Evolutionary conservation across 2,113 vertebrate species (phyloP), one percentile per base, ranked within the genome.

Genomic region (Osmerus eperlanus): DNA sequence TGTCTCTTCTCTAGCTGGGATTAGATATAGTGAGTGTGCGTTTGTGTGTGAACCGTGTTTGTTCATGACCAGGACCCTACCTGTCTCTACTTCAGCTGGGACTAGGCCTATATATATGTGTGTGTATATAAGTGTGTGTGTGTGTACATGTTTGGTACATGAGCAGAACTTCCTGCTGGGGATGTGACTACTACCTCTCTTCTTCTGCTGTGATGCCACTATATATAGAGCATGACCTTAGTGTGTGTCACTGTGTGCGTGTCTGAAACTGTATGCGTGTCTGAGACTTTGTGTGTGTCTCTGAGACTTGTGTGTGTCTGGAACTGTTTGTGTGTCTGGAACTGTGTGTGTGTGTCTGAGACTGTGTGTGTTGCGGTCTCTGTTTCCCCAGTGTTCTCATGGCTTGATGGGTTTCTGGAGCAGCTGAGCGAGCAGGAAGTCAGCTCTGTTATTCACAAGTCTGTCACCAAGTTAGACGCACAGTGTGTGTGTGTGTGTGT

Each of bases 401-500:
- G 7, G 55, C 64, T 61, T 60, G 13, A 36, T 68, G 79, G 29
- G 21, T 55, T 58, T 83, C 76, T 81, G 80, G 82, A 84, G 84
- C 80, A 56, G 21, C 68, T 78, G 67, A 69, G 75, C 78, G 69
- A 72, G 73, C 89, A 89, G 88, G 89, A 91, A 89, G 88, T 89
- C 73, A 74, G 74, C 81, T 76, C 62, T 82, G 51, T 82, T 84
- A 83, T 85, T 90, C 79, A 72, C 78, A 86, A 73, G 76, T 85
- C 70, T 81, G 76, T 47, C 6, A 47, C 41, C 41, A 47, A 47
- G 41, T 47, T 7, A 47, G 41, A 47, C 9, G 2, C 9, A 47
- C 41, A 9, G 41, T 12, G 41, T 47, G 41, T 36, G 32, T 47
- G 1, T 79, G 71, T 61, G 68, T 28, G 56, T 82, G 79, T 81